Base-by-base conservation (phyloP, 2,113 vertebrate species). In the Toxostoma redivivum region DNA sequence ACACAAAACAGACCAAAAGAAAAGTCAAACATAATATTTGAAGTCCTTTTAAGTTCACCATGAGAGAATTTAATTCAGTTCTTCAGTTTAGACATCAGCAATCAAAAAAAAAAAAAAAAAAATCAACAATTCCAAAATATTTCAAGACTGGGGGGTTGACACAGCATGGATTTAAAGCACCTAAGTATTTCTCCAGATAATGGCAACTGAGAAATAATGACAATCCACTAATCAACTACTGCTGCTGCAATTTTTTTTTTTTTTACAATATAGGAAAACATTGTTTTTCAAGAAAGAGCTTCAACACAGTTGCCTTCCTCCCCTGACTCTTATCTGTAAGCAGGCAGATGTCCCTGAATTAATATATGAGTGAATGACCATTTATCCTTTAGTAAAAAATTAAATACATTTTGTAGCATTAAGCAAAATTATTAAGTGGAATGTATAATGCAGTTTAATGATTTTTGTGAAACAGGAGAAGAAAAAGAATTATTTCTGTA, bases 271-370 rank as follows among this genome's bases (percentile, higher is more conserved):
- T 21, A 18, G 35, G 67, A 92, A 86, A 93, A 51, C 7, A 69
- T 80, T 95, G 35, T 47, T 94, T 94, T 88, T 90, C 35, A 90
- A 72, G 57, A 64, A 78, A 67, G 24, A 94, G 61, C 53, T 95
- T 87, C 88, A 71, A 37, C 30, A 47, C 7, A 30, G 51, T 71
- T 88, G 50, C 35, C 50, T 90, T 88, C 45, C 15, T 96, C n/a
- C 35, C 57, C 54, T 73, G 20, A 48, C 78, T 96, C 90, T 98
- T 98, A 97, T 98, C 95, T 98, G 33, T 93, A 97, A 97, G 54
- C 53, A 97, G 58, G 24, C 96, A 98, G 94, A 95, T 96, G 72
- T 60, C 97, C 27, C 85, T 96, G 88, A 97, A 97, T 97, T 98
- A 97, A 97, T 95, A 89, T 61, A 86, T 81, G 76, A 81, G 31